A percentile compares a stretch with the other conserved stretches of the same genome.
Conservation (phyloP, 2,113 vertebrate species). For the Chelonoidis abingdonii region DNA sequence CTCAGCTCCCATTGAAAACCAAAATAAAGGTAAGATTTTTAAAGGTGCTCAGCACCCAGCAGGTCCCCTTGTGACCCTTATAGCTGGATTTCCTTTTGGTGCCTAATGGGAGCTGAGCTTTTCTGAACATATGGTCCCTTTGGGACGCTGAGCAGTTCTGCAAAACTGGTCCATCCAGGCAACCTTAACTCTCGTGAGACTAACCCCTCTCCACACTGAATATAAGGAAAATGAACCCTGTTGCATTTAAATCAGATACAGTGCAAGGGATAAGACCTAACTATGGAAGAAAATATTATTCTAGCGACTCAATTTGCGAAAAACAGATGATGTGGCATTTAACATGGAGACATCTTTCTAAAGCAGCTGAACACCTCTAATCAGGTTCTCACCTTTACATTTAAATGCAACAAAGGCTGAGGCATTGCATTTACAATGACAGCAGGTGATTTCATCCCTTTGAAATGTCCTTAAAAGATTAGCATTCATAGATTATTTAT, state of each 20-base stretch:
- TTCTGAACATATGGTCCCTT: background rate
- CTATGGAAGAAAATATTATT: constrained; percentile 75
- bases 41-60: background rate
- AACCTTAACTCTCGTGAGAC: background rate
- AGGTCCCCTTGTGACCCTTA: background rate
- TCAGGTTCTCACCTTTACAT: constrained; percentile 72
- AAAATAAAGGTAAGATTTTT: background rate
- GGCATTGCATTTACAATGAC: constrained; percentile 71
- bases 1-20: background rate
- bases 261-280: constrained; percentile 59
- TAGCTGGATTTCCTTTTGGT: background rate
- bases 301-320: constrained; percentile 65
- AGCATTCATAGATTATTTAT: constrained; percentile 83
- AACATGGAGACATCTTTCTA: constrained; percentile 68
- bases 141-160: background rate
- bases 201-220: background rate
- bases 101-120: background rate
- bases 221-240: constrained; percentile 9
- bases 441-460: constrained; percentile 76
- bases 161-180: background rate
- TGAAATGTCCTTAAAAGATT: constrained; percentile 83
- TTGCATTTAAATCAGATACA: constrained; percentile 45
- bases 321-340: constrained; percentile 74
- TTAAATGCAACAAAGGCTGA: constrained; percentile 64
- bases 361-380: constrained; percentile 60